A percentile compares a stretch with the other conserved stretches of the same genome.
phyloP scores from a whole-genome alignment of 2,797 vertebrate species.

The Phoebastria nigripes region DNA sequence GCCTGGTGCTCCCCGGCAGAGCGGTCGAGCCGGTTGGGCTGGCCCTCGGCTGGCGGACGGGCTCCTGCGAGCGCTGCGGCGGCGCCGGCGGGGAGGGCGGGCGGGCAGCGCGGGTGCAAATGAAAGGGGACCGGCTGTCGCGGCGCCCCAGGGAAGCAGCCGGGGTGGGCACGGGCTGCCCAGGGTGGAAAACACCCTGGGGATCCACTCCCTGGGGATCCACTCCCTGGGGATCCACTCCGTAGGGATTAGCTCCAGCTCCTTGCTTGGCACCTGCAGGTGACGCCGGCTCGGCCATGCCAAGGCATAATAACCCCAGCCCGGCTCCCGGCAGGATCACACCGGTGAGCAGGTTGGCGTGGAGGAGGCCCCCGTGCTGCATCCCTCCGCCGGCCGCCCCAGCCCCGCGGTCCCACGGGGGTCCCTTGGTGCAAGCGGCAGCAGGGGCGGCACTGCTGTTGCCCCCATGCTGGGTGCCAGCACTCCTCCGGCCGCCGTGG shows the following conservation, averaged over 20 bases:
- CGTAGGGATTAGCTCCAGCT: background rate
- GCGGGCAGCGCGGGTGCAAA: background rate
- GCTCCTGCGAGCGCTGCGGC: background rate
- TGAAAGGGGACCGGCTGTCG: background rate
- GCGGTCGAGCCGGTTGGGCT: background rate
- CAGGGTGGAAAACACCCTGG: background rate
- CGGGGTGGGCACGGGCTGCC: background rate
- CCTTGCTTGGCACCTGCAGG: background rate
- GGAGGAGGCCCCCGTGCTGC: background rate
- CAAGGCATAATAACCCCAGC: too few species aligned
- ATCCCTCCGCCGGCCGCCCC: background rate
- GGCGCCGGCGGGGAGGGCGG: background rate
- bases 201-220: background rate
- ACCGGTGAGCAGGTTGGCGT: rapidly evolving
- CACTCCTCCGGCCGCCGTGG: rapidly evolving
- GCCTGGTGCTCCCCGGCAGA: background rate
- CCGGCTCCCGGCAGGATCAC: background rate
- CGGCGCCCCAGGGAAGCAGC: background rate
- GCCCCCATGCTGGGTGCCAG: rapidly evolving
- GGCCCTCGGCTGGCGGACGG: background rate
- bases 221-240: background rate
- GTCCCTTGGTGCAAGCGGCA: rapidly evolving
- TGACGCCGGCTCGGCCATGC: rapidly evolving
- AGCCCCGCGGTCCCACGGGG: rapidly evolving
- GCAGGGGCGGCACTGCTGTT: background rate